phyloP scores from a whole-genome alignment of 2,888 invertebrate species.

The Caenorhabditis japonica region DNA sequence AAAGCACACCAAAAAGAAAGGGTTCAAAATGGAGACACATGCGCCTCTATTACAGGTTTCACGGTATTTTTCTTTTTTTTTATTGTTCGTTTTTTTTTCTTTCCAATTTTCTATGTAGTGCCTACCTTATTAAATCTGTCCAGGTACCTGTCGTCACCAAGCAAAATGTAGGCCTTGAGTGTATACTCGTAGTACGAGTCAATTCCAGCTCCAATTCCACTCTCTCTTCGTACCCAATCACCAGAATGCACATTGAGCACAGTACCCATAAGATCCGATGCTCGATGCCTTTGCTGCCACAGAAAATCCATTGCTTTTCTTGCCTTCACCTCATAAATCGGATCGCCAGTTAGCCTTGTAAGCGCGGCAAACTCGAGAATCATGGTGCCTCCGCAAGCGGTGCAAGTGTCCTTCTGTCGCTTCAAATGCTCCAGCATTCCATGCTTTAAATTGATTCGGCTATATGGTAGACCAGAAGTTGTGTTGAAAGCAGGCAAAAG shows the following conservation, averaged over 20 bases:
- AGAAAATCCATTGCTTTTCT: constrained; percentile 95
- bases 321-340: constrained; percentile 92
- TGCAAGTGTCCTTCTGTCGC: constrained; percentile 81
- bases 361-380: constrained; percentile 96
- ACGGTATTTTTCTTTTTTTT: too few species aligned
- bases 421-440: constrained; percentile 72
- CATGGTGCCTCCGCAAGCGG: constrained; percentile 98
- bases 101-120: background rate
- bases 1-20: too few species aligned
- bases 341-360: constrained; percentile 85
- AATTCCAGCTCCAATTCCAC: constrained; percentile 98
- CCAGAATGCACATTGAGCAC: constrained; percentile 97
- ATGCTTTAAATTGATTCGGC: constrained; percentile 79
- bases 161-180: constrained; percentile 93
- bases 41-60: too few species aligned
- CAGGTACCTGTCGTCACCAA: constrained; percentile 91
- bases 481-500: constrained; percentile 98
- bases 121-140: constrained; percentile 87
- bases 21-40: too few species aligned
- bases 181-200: constrained; percentile 99
- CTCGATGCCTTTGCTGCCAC: constrained; percentile 91
- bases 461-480: constrained; percentile 94
- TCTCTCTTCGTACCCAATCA: constrained; percentile 95
- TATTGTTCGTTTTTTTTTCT: too few species aligned
- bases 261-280: constrained; percentile 93